A percentile compares a stretch with the other conserved stretches of the same genome.
Conservation (phyloP, 2,113 vertebrate genomes). For the Aspiorhynchus laticeps region DNA sequence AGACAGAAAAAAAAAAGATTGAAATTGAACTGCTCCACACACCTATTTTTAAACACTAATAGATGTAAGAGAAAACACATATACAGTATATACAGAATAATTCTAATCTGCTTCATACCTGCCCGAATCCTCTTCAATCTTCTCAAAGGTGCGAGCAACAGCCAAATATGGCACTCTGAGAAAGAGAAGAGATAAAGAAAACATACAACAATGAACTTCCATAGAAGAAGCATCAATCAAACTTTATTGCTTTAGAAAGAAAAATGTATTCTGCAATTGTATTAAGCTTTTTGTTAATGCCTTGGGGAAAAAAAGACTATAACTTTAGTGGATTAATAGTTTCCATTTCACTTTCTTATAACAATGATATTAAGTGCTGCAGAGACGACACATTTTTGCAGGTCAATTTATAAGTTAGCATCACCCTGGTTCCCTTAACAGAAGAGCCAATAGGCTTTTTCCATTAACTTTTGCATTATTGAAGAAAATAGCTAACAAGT, state of each 20-base stretch:
- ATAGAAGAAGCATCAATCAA: not conserved
- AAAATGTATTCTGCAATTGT: not conserved
- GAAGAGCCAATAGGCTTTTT: not conserved
- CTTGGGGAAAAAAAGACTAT: not conserved
- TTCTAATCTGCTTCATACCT: constrained; percentile 76
- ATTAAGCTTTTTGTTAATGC: not conserved
- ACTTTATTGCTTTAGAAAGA: not conserved
- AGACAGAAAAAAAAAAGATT: not conserved
- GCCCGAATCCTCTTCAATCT: constrained; percentile 88
- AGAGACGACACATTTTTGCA: not conserved
- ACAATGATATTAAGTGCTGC: not conserved
- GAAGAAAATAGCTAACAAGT: too few species aligned
- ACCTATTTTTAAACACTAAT: not conserved
- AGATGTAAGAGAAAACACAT: constrained; percentile 2
- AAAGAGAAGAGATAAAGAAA: not conserved
- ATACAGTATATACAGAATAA: not conserved
- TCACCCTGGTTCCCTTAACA: not conserved
- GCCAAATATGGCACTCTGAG: constrained; percentile 88
- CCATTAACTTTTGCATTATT: not conserved
- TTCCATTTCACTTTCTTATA: not conserved
- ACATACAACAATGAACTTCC: not conserved
- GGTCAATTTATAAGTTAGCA: not conserved
- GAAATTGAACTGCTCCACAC: not conserved
- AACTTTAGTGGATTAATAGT: not conserved
- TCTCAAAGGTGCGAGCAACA: constrained; percentile 89